phyloP scores from a whole-genome alignment of 2,797 vertebrate genomes.

The Paratrypauchen microcephalus region DNA sequence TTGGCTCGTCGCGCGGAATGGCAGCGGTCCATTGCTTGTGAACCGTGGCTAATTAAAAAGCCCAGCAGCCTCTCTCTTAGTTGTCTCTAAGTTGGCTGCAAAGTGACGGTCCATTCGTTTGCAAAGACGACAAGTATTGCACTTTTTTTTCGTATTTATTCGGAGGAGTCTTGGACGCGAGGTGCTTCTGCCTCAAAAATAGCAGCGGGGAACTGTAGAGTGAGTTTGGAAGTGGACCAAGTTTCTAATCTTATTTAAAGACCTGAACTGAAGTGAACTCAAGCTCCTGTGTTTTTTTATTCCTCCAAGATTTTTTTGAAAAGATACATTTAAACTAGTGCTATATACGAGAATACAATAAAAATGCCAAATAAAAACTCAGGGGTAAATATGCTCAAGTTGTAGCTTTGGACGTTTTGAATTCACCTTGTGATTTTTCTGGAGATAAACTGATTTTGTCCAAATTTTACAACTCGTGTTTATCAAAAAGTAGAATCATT shows the following conservation, averaged over 20 bases:
- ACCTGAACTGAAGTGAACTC: background rate
- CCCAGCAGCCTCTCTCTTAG: constrained; percentile 4
- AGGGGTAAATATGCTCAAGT: no score
- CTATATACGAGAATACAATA: no score
- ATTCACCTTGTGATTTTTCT: no score
- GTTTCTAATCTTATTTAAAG: constrained; percentile 1
- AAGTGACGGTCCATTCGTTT: background rate
- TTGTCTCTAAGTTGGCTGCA: background rate
- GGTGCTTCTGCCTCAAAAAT: constrained; percentile 2
- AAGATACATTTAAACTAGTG: no score
- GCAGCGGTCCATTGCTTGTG: background rate
- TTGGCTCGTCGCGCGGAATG: constrained; percentile 2
- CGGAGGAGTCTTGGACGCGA: background rate
- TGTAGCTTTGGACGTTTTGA: no score
- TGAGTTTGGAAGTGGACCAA: background rate
- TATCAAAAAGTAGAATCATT: no score
- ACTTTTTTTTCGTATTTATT: background rate
- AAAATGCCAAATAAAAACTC: no score
- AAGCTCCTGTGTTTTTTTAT: no score
- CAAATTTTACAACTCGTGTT: no score
- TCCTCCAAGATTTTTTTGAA: background rate
- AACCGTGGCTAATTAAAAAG: constrained; percentile 16
- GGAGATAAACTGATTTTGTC: no score
- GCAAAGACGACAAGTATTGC: background rate
- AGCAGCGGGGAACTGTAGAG: background rate